Base-by-base conservation (phyloP, 1,140 invertebrate genomes). In the Tetraneura akinire region DNA sequence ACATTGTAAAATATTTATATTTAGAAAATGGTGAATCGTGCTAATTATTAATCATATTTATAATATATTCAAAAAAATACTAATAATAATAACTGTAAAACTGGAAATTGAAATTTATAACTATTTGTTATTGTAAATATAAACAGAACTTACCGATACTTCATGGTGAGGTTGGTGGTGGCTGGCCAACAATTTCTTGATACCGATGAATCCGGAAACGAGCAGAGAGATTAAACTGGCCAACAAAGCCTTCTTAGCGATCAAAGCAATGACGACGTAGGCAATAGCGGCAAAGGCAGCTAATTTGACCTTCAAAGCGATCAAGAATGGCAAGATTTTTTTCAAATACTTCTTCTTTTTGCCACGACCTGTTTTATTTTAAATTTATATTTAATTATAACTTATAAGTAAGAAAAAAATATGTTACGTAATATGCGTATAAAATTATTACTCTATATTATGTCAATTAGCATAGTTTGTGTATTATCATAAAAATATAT, bases 161-260 rank as follows among this genome's bases (percentile, higher is more conserved):
- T 83, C 82, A 26, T 81, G 81, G 18, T 81, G 81, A 23, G 53
- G 49, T 11, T 14, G 0, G 47, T 71, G 68, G 9, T 88, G 85
- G 18, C 83, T 80, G 6, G 84, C 81, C 84, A 88, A 85, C 2
- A 89, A 83, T n/a, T 88, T 86, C 80, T 86, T 88, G 66, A 90
- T 83, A 21, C 87, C 88, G 80, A 90, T 85, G 84, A 90, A 90
- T 3, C 87, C 88, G 10, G 89, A 90, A 80, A 91, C 87, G 82
- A 88, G 87, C 81, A 91, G 87, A 5, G 90, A 90, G 29, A 91
- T 85, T 55, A 91, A 82, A 6, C 89, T 90, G 13, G 88, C 87
- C 76, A 90, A 82, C 81, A 91, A 86, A 70, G 90, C 90, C 83
- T 91, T 91, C 86, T 91, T 91, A 82, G 90, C 90, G 82, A 91